These are phyloP conservation scores for Ellobium chinense DNA, from an alignment of 2,888 invertebrate species.

Conservation along the genomic window DNA sequence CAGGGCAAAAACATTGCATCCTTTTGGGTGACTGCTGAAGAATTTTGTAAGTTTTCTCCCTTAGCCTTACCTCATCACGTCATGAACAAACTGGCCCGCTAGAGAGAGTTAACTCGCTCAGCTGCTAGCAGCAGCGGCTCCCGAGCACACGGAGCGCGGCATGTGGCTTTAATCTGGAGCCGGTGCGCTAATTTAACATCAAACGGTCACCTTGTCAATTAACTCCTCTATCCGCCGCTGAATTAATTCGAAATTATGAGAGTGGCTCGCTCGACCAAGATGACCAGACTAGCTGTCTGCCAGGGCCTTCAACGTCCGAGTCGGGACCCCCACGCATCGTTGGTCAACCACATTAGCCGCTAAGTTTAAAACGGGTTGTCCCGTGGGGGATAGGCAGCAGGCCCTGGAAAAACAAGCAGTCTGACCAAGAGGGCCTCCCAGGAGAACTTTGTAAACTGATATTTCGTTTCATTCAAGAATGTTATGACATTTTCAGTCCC, in stretches of 20 bases:
- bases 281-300: background rate
- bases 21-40: too few species aligned
- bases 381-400: background rate
- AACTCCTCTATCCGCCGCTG: background rate
- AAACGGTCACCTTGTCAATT: slow-evolving; percentile 27
- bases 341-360: background rate
- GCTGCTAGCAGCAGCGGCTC: too few species aligned
- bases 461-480: too few species aligned
- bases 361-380: background rate
- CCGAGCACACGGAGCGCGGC: background rate
- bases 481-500: too few species aligned
- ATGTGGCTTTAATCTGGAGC: background rate
- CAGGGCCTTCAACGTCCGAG: background rate
- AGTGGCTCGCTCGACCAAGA: background rate
- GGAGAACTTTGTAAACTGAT: too few species aligned
- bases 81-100: too few species aligned
- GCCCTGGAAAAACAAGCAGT: background rate
- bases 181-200: slow-evolving; percentile 21
- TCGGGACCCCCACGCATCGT: background rate
- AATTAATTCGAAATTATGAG: slow-evolving; percentile 22
- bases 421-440: background rate
- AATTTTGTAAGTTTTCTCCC: too few species aligned
- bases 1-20: too few species aligned
- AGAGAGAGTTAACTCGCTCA: too few species aligned
- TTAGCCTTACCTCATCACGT: too few species aligned